Percentiles rank a stretch among this genome's conserved stretches.
Conservation (phyloP, 2,113 vertebrate genomes). For the Cyanoliseus patagonus region DNA sequence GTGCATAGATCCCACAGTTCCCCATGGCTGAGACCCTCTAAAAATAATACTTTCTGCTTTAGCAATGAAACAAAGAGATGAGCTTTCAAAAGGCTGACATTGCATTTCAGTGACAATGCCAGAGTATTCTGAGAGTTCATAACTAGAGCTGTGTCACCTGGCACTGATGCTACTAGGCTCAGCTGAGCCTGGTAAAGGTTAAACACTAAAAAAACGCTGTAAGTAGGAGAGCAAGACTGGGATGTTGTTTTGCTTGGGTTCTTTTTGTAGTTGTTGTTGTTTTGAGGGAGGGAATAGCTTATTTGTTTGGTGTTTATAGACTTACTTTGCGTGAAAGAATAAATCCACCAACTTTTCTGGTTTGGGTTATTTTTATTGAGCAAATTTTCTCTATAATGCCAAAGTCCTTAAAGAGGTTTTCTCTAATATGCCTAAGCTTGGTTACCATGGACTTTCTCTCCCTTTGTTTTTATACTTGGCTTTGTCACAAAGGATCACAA, state of each 20-base stretch:
- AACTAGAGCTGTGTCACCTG: background rate
- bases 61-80: background rate
- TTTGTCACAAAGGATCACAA: conserved; percentile 5
- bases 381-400: background rate
- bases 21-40: background rate
- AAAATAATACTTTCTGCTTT: background rate
- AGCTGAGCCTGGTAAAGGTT: background rate
- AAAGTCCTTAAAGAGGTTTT: background rate
- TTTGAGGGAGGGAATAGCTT: background rate
- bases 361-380: conserved; percentile 10
- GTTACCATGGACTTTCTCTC: conserved; percentile 2
- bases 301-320: conserved; percentile 13
- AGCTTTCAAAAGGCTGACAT: background rate
- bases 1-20: background rate
- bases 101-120: background rate
- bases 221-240: background rate
- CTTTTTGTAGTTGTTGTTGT: background rate
- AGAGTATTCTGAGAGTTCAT: background rate
- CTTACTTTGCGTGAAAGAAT: background rate
- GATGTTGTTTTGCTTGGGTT: background rate
- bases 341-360: background rate
- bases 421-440: background rate
- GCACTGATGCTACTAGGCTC: background rate
- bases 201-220: background rate
- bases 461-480: conserved; percentile 34